phyloP scores from a whole-genome alignment of 2,888 invertebrate species.

The Cyaniris semiargus region DNA sequence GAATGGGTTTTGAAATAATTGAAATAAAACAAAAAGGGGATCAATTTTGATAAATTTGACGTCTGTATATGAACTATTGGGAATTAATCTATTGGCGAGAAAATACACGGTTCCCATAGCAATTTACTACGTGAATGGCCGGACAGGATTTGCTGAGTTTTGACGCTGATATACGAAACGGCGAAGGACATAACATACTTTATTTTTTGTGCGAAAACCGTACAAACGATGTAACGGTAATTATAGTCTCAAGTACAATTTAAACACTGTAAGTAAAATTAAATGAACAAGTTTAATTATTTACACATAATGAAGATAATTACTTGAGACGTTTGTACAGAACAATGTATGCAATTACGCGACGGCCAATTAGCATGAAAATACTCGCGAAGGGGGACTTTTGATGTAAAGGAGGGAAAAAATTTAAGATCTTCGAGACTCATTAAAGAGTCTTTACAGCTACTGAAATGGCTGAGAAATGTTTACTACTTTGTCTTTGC shows the following conservation, averaged over 20 bases:
- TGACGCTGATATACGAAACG: too few species aligned
- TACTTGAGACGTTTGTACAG: constrained; percentile 54
- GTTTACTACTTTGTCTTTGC: constrained; percentile 53
- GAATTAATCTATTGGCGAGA: too few species aligned
- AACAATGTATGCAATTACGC: constrained; percentile 75
- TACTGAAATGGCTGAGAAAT: constrained; percentile 48
- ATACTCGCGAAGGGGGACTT: constrained; percentile 76
- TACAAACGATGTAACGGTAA: too few species aligned
- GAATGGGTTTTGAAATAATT: too few species aligned
- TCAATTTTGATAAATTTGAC: too few species aligned
- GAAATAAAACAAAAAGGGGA: too few species aligned
- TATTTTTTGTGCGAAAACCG: too few species aligned
- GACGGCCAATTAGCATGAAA: constrained; percentile 72
- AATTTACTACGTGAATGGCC: too few species aligned
- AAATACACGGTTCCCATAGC: too few species aligned
- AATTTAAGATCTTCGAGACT: constrained; percentile 66
- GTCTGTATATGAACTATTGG: too few species aligned
- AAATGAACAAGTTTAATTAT: constrained; percentile 1
- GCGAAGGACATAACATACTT: too few species aligned
- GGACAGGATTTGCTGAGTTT: too few species aligned
- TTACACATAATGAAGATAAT: constrained; percentile 52
- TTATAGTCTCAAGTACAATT: neutral
- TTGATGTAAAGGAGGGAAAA: constrained; percentile 73
- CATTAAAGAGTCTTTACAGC: constrained; percentile 72
- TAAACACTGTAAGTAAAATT: neutral